Conservation (phyloP, 2,888 invertebrate genomes). For the Andrena minutula region DNA sequence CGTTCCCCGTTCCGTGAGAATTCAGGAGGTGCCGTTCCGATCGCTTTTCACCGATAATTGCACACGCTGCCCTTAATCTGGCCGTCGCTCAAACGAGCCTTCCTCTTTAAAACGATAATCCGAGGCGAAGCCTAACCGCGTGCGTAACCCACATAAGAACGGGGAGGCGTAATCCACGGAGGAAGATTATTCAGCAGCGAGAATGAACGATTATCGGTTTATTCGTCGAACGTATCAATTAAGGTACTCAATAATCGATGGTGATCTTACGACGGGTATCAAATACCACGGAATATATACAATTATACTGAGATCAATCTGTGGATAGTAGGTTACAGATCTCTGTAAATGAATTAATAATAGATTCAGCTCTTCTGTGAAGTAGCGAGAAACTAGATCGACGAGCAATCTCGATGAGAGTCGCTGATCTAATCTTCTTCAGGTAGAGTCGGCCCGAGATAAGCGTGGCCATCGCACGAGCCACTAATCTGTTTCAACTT, state of each 20-base stretch:
- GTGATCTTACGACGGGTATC: neutral
- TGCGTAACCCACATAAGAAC: constrained; percentile 10
- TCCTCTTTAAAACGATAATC: neutral
- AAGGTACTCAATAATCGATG: neutral
- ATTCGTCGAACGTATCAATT: constrained; percentile 5
- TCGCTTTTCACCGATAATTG: no score
- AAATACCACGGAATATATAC: neutral
- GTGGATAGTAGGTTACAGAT: neutral
- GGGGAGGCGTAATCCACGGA: neutral
- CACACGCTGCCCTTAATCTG: no score
- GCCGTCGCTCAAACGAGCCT: neutral
- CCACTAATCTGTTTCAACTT: constrained; percentile 3
- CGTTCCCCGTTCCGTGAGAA: no score
- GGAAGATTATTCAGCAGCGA: constrained; percentile 15
- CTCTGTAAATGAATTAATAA: neutral
- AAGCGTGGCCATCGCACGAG: constrained; percentile 26
- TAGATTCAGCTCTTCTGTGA: neutral
- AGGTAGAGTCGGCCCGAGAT: constrained; percentile 51
- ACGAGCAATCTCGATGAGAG: constrained; percentile 5
- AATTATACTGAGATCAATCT: neutral
- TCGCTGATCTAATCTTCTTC: constrained; percentile 54
- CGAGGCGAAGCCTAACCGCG: neutral
- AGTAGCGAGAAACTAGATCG: neutral
- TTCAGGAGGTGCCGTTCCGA: no score
- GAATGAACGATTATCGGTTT: constrained; percentile 30